Evolutionary conservation across 2,113 vertebrate species (phyloP).

Genomic region (Nestor notabilis): DNA sequence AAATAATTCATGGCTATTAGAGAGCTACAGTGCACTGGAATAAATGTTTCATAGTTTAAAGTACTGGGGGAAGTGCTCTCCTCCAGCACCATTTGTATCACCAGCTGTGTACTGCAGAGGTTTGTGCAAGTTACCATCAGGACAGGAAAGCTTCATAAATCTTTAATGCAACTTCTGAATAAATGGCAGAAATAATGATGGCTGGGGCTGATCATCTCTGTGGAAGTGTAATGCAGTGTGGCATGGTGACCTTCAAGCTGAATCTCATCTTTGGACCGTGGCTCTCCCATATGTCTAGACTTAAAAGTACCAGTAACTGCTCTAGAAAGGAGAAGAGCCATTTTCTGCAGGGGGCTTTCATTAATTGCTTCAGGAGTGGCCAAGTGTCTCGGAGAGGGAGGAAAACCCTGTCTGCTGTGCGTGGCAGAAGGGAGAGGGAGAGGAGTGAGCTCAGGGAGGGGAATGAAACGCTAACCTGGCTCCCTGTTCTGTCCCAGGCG

Average conservation of each 20-base stretch:
- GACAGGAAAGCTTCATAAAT: background rate
- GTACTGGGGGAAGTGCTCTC: background rate
- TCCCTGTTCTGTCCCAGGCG: background rate
- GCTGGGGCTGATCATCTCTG: background rate
- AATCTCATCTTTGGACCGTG: background rate
- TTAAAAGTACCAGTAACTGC: background rate
- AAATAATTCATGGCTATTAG: background rate
- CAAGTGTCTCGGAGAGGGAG: background rate
- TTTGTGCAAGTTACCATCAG: background rate
- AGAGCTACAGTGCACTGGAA: background rate
- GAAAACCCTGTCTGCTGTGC: background rate
- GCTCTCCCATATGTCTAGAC: background rate
- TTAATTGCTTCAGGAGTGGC: background rate
- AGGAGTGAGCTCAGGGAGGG: background rate
- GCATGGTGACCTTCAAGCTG: background rate
- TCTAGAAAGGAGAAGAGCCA: background rate
- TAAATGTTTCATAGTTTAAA: slow-evolving; percentile 30
- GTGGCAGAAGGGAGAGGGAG: background rate
- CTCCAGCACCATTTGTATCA: background rate
- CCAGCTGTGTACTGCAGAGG: background rate
- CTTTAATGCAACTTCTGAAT: background rate
- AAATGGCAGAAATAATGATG: background rate
- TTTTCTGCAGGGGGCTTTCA: background rate
- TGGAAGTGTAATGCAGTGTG: background rate
- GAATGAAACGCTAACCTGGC: background rate